Base-by-base conservation (phyloP, 1,140 invertebrate genomes). In the Euglossa dilemma region DNA sequence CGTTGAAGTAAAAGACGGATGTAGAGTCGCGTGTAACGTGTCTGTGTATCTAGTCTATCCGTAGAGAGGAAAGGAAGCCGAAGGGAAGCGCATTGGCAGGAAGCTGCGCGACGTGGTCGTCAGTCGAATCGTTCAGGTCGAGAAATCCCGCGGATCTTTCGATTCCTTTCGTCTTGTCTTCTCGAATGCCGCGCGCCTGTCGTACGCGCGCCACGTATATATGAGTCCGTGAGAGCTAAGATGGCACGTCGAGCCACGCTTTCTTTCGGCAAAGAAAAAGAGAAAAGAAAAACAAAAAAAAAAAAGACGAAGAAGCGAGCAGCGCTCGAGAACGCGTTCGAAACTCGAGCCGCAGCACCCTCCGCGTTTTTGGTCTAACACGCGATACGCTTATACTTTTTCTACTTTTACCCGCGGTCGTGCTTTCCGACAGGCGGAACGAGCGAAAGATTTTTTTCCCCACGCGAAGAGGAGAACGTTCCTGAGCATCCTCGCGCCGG, bases 111-210 rank as follows among this genome's bases (percentile, higher is more conserved):
- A 59, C 59, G 70, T 23, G 18, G 52, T 73, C 72, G 59, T 81
- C 47, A 43, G 36, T 71, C 78, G n/a, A 66, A 78, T 75, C 72
- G 47, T 54, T 63, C 50, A 79, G 59, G 23, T 74, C 56, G 75
- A 50, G 57, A 57, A 71, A 36, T 66, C 59, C 76, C 79, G 63
- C 63, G 61, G 54, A 84, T 72, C 54, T 57, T 76, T 80, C 75
- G 63, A 84, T 79, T 83, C 54, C 56, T 63, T 74, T 87, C 84
- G 70, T 87, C 74, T 84, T 87, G 59, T 80, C 76, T 76, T 87
- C 67, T 72, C 36, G 28, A 72, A 84, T 23, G 12, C 63, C 72
- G 57, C 71, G 79, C n/a, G n/a, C n/a, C n/a, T n/a, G n/a, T 86
- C 59, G 45, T 47, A 54, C 6, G 20, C 50, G 47, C 52, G 50